Evolutionary conservation across 2,888 invertebrate species (phyloP).

Genomic region (Troides helena): DNA sequence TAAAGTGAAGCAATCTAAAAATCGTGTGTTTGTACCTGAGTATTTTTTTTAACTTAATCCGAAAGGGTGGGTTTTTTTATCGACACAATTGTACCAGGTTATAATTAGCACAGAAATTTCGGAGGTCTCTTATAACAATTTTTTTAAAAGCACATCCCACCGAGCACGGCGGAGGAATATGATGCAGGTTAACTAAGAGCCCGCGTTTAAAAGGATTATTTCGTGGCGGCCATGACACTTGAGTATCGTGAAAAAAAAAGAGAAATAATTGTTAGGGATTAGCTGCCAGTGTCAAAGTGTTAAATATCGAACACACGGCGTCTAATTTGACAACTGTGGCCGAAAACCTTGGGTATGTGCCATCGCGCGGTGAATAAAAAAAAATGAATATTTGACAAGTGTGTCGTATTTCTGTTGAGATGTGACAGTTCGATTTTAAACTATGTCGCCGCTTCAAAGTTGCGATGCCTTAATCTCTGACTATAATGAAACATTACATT

Average conservation of each 20-base stretch:
- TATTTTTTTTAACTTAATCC: conserved; percentile 6
- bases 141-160: conserved; percentile 45
- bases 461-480: conserved; percentile 58
- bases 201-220: conserved; percentile 77
- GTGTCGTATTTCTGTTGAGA: conserved; percentile 72
- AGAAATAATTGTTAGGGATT: conserved; percentile 73
- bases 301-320: conserved; percentile 76
- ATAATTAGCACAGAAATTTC: conserved; percentile 37
- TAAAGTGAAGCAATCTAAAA: too few relatives aligned
- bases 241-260: conserved; percentile 51
- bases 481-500: neutral
- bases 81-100: conserved; percentile 8
- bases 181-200: conserved; percentile 60
- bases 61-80: conserved; percentile 6
- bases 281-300: conserved; percentile 80
- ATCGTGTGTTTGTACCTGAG: too few relatives aligned
- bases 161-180: conserved; percentile 57
- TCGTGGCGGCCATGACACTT: conserved; percentile 66
- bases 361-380: conserved; percentile 46
- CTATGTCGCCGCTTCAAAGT: conserved; percentile 50
- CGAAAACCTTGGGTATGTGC: conserved; percentile 53
- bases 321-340: conserved; percentile 76
- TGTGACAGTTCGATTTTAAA: conserved; percentile 70
- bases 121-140: conserved; percentile 58
- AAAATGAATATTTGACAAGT: conserved; percentile 58